Conservation (phyloP, 2,113 vertebrate species). For the Empidonax traillii region DNA sequence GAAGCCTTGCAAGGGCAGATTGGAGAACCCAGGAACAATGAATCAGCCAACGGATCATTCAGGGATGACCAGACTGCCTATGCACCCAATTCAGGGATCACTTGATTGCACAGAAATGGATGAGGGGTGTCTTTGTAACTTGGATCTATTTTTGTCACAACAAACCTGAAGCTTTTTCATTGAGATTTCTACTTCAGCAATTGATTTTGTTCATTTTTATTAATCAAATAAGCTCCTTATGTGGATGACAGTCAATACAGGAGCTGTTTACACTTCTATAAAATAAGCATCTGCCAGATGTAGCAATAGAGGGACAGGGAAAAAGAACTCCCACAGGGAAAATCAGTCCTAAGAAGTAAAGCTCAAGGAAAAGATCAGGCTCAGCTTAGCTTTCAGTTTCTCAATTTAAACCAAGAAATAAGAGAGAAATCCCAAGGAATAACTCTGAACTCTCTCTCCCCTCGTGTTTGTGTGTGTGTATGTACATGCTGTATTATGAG, state of each 20-base stretch:
- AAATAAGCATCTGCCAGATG: not conserved
- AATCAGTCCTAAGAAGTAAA: not conserved
- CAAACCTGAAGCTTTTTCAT: not conserved
- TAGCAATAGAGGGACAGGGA: not conserved
- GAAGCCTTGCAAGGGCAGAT: not conserved
- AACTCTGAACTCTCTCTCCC: not conserved
- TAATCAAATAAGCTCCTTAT: not conserved
- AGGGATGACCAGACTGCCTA: not conserved
- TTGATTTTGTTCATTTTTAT: not conserved
- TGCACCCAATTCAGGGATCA: not conserved
- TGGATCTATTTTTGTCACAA: not conserved
- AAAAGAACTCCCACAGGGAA: not conserved
- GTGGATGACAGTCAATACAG: not conserved
- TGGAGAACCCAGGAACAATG: not conserved
- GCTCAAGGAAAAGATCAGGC: not conserved
- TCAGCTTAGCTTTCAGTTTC: not conserved
- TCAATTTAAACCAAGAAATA: not conserved
- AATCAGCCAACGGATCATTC: not conserved
- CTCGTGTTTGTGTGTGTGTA: not conserved
- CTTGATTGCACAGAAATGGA: not conserved
- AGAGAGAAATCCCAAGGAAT: not conserved
- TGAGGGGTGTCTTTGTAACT: not conserved
- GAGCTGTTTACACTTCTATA: not conserved
- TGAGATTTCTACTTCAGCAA: not conserved
- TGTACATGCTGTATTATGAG: accelerated